Conservation (phyloP, 2,888 invertebrate species). For the Branchellion lobata region DNA sequence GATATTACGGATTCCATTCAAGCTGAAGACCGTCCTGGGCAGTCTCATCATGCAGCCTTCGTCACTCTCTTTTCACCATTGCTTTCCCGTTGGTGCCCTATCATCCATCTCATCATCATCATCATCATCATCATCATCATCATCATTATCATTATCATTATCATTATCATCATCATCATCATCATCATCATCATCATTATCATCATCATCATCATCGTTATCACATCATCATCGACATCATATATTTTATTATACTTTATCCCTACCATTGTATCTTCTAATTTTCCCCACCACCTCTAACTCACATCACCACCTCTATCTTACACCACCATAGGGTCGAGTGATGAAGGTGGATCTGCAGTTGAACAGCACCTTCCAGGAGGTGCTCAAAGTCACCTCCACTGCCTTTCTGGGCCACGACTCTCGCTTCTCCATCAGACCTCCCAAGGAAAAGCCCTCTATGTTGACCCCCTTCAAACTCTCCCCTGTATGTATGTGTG, state of each 20-base stretch:
- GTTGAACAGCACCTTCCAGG: background rate
- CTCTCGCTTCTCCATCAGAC: background rate
- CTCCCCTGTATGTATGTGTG: background rate
- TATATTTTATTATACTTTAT: background rate
- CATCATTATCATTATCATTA: constrained; percentile 33
- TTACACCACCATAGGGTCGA: background rate
- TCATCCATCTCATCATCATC: background rate
- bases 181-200: constrained; percentile 27
- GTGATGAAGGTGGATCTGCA: background rate
- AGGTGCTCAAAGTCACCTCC: background rate
- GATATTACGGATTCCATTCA: constrained; percentile 71
- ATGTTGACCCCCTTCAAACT: background rate
- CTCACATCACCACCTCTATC: no score
- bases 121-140: background rate
- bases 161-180: background rate
- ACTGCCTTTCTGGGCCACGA: constrained; percentile 4
- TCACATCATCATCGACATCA: background rate
- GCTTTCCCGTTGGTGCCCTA: constrained; percentile 73
- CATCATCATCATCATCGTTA: background rate
- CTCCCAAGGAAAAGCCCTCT: background rate
- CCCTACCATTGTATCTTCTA: background rate
- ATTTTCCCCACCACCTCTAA: background rate
- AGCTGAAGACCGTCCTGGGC: constrained; percentile 75
- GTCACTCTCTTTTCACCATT: constrained; percentile 73
- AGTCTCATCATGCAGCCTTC: constrained; percentile 72